Evolutionary conservation across 2,113 vertebrate species (phyloP).

Genomic region (Monopterus albus): DNA sequence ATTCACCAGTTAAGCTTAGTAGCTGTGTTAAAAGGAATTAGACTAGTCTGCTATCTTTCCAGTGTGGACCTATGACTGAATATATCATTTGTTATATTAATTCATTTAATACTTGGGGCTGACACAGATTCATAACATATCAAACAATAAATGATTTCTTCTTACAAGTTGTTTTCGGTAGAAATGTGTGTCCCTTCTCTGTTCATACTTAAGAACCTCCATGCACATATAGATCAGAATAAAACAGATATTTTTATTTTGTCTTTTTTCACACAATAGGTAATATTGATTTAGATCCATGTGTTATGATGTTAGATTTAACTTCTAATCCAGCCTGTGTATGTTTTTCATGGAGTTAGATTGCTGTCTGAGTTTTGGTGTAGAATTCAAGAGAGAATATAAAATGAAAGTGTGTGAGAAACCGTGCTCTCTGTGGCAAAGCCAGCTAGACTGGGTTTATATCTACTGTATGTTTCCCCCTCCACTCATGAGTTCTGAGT

Average conservation of each 20-base stretch:
- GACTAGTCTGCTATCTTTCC: constrained; percentile 4
- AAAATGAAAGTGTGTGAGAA: constrained; percentile 48
- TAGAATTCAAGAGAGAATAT: constrained; percentile 35
- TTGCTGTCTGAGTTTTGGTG: constrained; percentile 24
- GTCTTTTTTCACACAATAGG: background rate
- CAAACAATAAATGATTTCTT: background rate
- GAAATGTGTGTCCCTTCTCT: background rate
- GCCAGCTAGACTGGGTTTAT: constrained; percentile 48
- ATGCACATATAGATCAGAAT: no score
- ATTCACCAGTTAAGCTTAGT: constrained; percentile 61
- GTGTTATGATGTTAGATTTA: constrained; percentile 31
- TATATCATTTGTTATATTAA: background rate
- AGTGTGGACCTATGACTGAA: background rate
- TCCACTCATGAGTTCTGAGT: constrained; percentile 55
- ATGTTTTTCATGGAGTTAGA: constrained; percentile 46
- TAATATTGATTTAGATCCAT: constrained; percentile 32
- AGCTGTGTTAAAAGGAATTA: constrained; percentile 34
- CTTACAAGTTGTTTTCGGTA: background rate
- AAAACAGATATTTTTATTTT: background rate
- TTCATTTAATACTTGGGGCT: background rate
- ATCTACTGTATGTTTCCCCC: constrained; percentile 2
- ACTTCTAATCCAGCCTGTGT: constrained; percentile 37
- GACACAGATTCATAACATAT: background rate
- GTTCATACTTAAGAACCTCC: background rate
- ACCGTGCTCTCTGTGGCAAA: constrained; percentile 45